Conservation (phyloP, 1,140 invertebrate genomes). For the Saccostrea echinata region DNA sequence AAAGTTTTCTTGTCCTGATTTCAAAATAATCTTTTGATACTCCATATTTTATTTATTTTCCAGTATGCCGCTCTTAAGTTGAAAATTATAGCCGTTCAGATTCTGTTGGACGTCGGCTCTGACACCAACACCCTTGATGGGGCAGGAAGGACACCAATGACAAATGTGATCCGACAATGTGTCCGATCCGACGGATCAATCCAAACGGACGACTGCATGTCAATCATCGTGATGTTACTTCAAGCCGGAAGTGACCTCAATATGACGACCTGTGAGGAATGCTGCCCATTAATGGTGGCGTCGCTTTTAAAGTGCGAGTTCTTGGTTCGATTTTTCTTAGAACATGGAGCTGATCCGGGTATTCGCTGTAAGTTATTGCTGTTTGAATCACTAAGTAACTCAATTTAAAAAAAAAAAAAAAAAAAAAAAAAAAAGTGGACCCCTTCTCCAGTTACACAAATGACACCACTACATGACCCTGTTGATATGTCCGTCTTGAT, state of each 20-base stretch:
- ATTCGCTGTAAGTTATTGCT: constrained; percentile 55
- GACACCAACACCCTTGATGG: constrained; percentile 60
- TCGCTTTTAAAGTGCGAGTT: constrained; percentile 39
- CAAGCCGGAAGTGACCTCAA: constrained; percentile 61
- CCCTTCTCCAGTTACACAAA: too few relatives aligned
- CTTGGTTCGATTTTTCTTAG: constrained; percentile 59
- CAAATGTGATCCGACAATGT: constrained; percentile 56
- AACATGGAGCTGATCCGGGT: constrained; percentile 58
- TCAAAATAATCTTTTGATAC: too few relatives aligned
- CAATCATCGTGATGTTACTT: constrained; percentile 58
- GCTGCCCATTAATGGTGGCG: constrained; percentile 59
- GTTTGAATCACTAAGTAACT: neutral
- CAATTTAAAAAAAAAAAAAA: too few relatives aligned
- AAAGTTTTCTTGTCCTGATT: too few relatives aligned
- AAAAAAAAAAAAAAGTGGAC: too few relatives aligned
- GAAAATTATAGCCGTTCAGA: constrained; percentile 57
- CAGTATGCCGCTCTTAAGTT: constrained; percentile 59
- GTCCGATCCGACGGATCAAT: constrained; percentile 18
- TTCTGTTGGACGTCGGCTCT: constrained; percentile 54
- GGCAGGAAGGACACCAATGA: constrained; percentile 58
- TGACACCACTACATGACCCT: too few relatives aligned
- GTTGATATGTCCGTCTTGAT: too few relatives aligned
- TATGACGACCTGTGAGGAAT: constrained; percentile 53
- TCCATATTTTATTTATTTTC: constrained; percentile 33
- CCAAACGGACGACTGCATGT: constrained; percentile 46